Evolutionary conservation across 2,113 vertebrate species (phyloP).

Genomic region (Polypterus senegalus): DNA sequence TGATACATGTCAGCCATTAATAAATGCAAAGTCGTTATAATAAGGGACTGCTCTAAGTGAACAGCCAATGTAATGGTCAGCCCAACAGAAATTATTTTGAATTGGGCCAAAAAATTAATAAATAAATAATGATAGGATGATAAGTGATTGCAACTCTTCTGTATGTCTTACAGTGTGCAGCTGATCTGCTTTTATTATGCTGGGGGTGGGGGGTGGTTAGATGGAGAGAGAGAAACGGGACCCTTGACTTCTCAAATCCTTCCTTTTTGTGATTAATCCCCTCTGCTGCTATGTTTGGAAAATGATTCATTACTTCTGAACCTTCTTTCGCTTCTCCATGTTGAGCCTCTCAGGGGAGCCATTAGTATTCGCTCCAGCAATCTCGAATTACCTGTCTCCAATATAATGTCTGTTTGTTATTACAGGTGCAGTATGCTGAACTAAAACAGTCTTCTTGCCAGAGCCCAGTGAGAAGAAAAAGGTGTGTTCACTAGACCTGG

Average conservation of each 20-base stretch:
- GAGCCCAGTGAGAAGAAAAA: constrained; percentile 69
- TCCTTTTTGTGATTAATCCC: constrained; percentile 91
- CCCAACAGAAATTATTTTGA: no score
- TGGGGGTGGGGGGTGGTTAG: constrained; percentile 30
- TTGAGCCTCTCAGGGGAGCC: constrained; percentile 72
- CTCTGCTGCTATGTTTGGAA: constrained; percentile 90
- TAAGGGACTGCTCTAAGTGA: no score
- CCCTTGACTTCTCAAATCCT: constrained; percentile 90
- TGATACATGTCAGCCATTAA: no score
- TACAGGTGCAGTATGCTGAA: constrained; percentile 86
- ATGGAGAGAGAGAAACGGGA: constrained; percentile 53
- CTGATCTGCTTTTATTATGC: constrained; percentile 70
- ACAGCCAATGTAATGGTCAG: no score
- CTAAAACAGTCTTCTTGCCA: constrained; percentile 61
- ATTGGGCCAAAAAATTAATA: no score
- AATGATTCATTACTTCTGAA: constrained; percentile 96
- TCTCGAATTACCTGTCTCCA: constrained; percentile 78
- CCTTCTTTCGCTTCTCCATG: constrained; percentile 63
- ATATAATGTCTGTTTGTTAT: constrained; percentile 82
- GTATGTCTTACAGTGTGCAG: no score
- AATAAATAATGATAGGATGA: no score
- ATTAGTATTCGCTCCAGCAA: constrained; percentile 65
- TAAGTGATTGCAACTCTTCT: no score
- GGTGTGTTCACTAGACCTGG: constrained; percentile 37
- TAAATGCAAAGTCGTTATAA: no score